A percentile compares a stretch with the other conserved stretches of the same genome.
Conservation (phyloP, 2,888 invertebrate genomes). For the Baccha elongata region DNA sequence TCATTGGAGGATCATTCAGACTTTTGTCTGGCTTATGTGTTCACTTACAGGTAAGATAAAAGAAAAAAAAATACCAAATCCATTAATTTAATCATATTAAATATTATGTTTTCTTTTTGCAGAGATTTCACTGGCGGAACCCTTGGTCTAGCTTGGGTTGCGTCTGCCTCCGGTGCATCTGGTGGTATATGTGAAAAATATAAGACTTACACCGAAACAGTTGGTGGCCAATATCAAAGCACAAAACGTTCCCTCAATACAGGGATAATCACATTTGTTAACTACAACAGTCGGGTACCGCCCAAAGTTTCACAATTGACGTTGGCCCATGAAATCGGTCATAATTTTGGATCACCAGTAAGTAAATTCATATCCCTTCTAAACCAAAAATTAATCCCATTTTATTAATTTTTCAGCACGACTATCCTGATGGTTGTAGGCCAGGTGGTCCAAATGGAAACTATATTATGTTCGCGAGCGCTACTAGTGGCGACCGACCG, state of each 20-base stretch:
- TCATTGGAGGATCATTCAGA: slow-evolving; percentile 98
- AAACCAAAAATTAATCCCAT: background rate
- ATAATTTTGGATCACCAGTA: slow-evolving; percentile 99
- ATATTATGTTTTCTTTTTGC: slow-evolving; percentile 44
- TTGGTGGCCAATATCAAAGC: slow-evolving; percentile 96
- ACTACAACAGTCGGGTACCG: slow-evolving; percentile 98
- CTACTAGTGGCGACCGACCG: slow-evolving; percentile 98
- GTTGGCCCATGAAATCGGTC: slow-evolving; percentile 98
- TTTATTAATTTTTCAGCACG: slow-evolving; percentile 87
- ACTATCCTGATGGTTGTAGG: slow-evolving; percentile 94
- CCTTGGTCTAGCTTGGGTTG: slow-evolving; percentile 99
- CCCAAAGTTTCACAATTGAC: slow-evolving; percentile 99
- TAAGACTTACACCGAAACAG: slow-evolving; percentile 98
- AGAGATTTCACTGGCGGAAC: slow-evolving; percentile 99
- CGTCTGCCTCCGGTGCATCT: slow-evolving; percentile 97
- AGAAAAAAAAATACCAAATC: background rate
- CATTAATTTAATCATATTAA: background rate
- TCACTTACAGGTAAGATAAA: slow-evolving; percentile 88
- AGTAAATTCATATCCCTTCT: slow-evolving; percentile 80
- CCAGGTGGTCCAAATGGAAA: slow-evolving; percentile 97
- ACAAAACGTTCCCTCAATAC: slow-evolving; percentile 98
- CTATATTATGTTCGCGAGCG: slow-evolving; percentile 99
- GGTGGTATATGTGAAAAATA: slow-evolving; percentile 99
- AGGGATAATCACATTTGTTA: slow-evolving; percentile 99
- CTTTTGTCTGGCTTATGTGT: slow-evolving; percentile 99